phyloP scores from a whole-genome alignment of 2,113 vertebrate species.

The Tricholaema leucomelas region DNA sequence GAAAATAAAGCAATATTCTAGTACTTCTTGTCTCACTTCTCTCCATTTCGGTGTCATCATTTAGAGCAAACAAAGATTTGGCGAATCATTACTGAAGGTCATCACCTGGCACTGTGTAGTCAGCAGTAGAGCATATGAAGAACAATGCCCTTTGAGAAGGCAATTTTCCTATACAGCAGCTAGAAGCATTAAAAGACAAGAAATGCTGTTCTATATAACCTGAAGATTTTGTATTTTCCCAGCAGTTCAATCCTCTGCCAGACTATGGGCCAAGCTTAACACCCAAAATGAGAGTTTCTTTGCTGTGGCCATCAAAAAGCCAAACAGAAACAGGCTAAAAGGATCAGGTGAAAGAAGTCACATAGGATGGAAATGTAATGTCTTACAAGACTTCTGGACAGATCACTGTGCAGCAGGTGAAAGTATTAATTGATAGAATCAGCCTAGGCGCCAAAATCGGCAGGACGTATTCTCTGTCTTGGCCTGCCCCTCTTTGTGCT shows the following conservation, averaged over 20 bases:
- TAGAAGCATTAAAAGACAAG: background rate
- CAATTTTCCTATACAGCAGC: background rate
- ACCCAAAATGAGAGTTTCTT: background rate
- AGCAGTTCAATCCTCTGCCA: background rate
- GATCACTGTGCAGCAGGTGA: slow-evolving; percentile 20
- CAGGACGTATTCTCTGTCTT: background rate
- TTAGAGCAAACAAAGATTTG: background rate
- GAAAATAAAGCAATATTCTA: background rate
- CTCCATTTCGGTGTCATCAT: background rate
- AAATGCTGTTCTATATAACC: background rate
- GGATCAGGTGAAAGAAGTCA: background rate
- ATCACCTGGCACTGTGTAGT: background rate
- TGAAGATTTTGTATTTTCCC: background rate
- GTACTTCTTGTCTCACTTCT: background rate
- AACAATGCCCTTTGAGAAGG: background rate
- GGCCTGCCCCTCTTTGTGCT: background rate
- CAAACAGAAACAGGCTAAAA: background rate
- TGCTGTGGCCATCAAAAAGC: background rate
- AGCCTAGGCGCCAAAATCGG: background rate
- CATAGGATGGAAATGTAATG: background rate
- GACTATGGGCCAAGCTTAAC: background rate
- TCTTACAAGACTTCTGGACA: background rate
- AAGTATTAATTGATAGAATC: slow-evolving; percentile 28
- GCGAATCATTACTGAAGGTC: background rate
- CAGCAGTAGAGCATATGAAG: background rate